Evolutionary conservation across 2,888 invertebrate species (phyloP), one percentile per base, ranked within the genome.

Genomic region (Parelbella ahira): DNA sequence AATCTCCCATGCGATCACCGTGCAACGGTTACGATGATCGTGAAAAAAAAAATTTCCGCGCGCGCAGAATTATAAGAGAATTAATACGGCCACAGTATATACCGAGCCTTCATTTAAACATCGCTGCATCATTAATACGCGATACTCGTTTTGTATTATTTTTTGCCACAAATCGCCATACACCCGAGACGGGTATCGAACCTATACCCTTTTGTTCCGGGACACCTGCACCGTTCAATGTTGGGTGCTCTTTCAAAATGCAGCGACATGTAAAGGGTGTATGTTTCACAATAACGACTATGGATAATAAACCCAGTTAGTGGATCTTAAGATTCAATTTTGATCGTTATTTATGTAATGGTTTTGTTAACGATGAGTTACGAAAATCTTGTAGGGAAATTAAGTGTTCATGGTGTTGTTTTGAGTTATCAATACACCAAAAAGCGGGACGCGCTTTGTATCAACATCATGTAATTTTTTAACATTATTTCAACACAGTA

Each of bases 211-310:
- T 78, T 84, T 84, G 84, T 84, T 74, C 59, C 55, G 54, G 68
- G 64, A 84, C 86, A 86, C 86, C 84, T 86, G 83, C 83, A 70
- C 69, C 61, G 72, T 80, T 65, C 65, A 73, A 67, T 70, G 57
- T 62, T 79, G 80, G 84, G 83, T 81, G 83, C 81, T 72, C 73
- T 81, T 79, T 68, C 67, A 51, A 45, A 54, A 53, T 37, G 48
- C 33, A 61, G 55, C 80, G 75, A 80, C 75, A 39, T 29, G 8
- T 64, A 47, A 80, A 68, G 19, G 58, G 37, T 53, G 0, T 60
- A 74, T 38, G 21, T 45, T 2, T 13, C 9, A 5, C 12, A 0
- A 0, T 1, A 2, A 7, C 47, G 1, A 0, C 11, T 24, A 23
- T 13, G 0, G 0, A 62, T 43, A 51, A 41, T 53, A 1, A n/a